Conservation (phyloP, 2,888 invertebrate genomes). For the Disparrhopalites patrizii region DNA sequence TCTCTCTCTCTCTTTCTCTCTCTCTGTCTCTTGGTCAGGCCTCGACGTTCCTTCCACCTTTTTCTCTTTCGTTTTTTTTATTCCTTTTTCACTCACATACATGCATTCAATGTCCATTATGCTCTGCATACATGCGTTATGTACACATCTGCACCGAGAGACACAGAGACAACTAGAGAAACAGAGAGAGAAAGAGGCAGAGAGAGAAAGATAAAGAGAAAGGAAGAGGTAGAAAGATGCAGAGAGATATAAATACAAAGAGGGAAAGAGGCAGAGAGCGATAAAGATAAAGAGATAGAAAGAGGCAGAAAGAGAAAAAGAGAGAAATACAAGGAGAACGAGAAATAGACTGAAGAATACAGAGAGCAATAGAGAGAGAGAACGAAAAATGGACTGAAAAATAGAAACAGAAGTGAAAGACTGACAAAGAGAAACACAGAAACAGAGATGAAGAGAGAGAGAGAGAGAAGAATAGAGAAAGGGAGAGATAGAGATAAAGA, state of each 20-base stretch:
- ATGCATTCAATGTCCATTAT: too few species aligned
- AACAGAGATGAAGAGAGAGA: too few species aligned
- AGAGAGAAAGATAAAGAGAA: neutral
- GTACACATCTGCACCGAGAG: neutral
- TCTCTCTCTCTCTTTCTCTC: neutral
- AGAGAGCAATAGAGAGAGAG: neutral
- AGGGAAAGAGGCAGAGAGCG: neutral
- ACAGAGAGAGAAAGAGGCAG: neutral
- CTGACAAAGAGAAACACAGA: neutral
- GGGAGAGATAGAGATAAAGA: too few species aligned
- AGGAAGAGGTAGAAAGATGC: neutral
- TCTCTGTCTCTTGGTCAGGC: neutral
- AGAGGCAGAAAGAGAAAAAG: neutral
- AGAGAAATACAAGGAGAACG: neutral
- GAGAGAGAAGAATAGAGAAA: too few species aligned
- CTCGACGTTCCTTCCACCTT: neutral
- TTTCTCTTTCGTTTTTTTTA: neutral
- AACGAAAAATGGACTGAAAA: neutral
- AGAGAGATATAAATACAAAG: neutral
- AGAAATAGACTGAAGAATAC: neutral
- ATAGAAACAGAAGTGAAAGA: neutral
- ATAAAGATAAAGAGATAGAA: neutral
- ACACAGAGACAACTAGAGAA: neutral
- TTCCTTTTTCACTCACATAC: neutral
- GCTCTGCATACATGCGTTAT: too few species aligned